phyloP scores from a whole-genome alignment of 2,888 invertebrate genomes.

The Acrocera orbiculus region DNA sequence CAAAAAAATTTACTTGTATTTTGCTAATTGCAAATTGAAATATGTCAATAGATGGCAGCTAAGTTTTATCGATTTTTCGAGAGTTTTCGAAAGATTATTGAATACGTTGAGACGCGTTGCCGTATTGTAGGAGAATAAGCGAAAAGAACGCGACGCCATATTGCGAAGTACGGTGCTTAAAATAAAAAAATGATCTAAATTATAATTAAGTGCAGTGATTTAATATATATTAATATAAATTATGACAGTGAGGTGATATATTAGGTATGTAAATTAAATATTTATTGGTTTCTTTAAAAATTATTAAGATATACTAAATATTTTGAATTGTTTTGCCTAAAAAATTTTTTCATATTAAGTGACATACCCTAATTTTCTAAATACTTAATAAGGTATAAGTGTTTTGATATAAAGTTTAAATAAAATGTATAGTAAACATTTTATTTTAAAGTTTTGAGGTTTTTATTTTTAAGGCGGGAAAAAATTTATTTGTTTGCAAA shows the following conservation, averaged over 20 bases:
- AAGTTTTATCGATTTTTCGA: no score
- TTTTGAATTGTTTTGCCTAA: constrained; percentile 6
- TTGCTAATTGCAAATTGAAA: no score
- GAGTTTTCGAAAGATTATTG: no score
- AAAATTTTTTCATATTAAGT: constrained; percentile 4
- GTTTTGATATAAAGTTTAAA: neutral
- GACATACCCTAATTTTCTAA: constrained; percentile 5
- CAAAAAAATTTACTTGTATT: no score
- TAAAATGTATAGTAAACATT: neutral
- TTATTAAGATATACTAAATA: neutral
- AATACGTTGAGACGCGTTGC: no score
- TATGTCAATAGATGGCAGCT: no score
- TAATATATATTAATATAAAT: no score
- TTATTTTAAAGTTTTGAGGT: neutral
- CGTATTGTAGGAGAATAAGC: no score
- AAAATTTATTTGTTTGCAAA: constrained; percentile 12
- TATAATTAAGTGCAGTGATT: no score
- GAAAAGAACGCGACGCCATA: constrained; percentile 12
- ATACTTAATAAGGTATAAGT: constrained; percentile 1
- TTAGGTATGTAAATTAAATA: constrained; percentile 7
- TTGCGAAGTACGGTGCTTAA: constrained; percentile 10
- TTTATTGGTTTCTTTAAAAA: neutral
- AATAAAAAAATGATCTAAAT: no score
- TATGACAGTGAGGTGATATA: no score
- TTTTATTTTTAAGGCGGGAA: constrained; percentile 11